Conservation (phyloP, 2,797 vertebrate species). For the Coregonus sp. region DNA sequence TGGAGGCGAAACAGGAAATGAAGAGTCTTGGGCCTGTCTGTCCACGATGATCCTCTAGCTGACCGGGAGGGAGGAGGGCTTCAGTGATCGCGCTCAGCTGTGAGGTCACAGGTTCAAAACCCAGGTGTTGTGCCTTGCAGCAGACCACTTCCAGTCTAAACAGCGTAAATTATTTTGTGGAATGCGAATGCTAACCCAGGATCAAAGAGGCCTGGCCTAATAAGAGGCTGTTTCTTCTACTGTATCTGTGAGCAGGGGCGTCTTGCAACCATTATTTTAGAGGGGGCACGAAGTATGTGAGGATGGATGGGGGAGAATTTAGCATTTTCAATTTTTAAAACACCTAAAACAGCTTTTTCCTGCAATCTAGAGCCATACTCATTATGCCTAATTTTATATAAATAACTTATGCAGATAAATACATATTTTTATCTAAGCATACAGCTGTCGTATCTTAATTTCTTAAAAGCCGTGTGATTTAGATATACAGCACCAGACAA, state of each 20-base stretch:
- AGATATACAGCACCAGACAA: too few species aligned
- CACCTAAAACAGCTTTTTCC: too few species aligned
- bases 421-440: too few species aligned
- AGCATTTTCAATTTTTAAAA: too few species aligned
- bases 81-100: conserved; percentile 62
- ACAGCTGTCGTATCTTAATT: too few species aligned
- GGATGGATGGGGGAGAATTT: too few species aligned
- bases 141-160: conserved; percentile 76
- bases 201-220: conserved; percentile 57
- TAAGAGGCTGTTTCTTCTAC: conserved; percentile 36
- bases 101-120: conserved; percentile 80
- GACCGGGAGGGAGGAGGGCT: conserved; percentile 71
- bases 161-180: conserved; percentile 74
- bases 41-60: conserved; percentile 74
- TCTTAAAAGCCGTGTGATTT: too few species aligned
- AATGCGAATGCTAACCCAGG: conserved; percentile 68
- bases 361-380: too few species aligned
- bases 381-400: too few species aligned
- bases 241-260: conserved; percentile 42
- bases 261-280: too few species aligned
- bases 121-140: conserved; percentile 83
- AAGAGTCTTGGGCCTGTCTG: conserved; percentile 77
- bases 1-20: conserved; percentile 77
- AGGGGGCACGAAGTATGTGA: too few species aligned
- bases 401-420: too few species aligned